Percentiles rank a stretch among this genome's conserved stretches.
Conservation (phyloP, 2,113 vertebrate species). For the Centropus bengalensis region DNA sequence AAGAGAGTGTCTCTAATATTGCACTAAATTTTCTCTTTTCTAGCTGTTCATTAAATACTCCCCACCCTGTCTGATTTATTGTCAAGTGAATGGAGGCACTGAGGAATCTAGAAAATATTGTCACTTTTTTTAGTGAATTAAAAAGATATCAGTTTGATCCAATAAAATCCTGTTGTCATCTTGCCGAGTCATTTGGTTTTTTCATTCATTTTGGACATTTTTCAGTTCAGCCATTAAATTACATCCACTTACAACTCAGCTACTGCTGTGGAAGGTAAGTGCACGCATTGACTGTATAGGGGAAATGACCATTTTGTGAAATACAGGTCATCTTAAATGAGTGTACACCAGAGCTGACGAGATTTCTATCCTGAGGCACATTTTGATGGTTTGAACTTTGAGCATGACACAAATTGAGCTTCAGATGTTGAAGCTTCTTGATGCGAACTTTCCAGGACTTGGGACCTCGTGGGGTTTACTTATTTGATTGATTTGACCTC, state of each 20-base stretch:
- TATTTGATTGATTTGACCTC: not conserved
- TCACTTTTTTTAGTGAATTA: not conserved
- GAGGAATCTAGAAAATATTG: not conserved
- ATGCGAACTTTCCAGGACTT: not conserved
- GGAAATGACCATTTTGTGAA: not conserved
- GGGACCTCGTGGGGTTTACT: fast-evolving
- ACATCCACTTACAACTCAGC: not conserved
- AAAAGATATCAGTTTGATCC: not conserved
- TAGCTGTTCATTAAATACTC: not conserved
- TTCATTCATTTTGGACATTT: not conserved
- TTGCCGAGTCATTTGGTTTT: not conserved
- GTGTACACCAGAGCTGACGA: not conserved
- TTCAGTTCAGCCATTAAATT: not conserved
- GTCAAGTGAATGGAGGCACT: not conserved
- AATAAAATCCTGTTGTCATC: fast-evolving
- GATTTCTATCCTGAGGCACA: not conserved
- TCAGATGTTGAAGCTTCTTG: not conserved
- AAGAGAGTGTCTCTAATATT: not conserved
- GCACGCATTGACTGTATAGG: not conserved
- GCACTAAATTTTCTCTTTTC: not conserved
- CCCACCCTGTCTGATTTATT: not conserved
- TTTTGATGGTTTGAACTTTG: not conserved
- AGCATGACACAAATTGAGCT: fast-evolving
- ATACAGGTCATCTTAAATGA: not conserved
- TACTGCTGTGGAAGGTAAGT: not conserved